phyloP scores from a whole-genome alignment of 2,113 vertebrate genomes.

The Apus apus region DNA sequence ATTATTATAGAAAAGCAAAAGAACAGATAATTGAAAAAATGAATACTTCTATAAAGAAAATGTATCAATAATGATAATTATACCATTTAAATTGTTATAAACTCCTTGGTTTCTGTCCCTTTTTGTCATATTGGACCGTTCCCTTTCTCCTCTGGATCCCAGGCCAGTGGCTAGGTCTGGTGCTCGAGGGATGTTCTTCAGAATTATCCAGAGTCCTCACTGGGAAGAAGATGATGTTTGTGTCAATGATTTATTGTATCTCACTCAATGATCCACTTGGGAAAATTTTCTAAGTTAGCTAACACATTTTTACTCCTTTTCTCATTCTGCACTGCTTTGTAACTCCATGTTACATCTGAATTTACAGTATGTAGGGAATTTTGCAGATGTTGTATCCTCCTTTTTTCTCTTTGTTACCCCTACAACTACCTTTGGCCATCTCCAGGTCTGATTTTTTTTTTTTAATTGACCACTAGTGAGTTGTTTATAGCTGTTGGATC shows the following conservation, averaged over 20 bases:
- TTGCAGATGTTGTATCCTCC: background rate
- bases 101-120: background rate
- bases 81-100: background rate
- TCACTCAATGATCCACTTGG: background rate
- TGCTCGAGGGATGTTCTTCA: background rate
- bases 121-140: background rate
- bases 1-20: background rate
- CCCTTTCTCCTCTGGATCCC: background rate
- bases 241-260: background rate
- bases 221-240: background rate
- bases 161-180: fast-evolving
- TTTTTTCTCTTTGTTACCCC: background rate
- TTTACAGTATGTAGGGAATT: background rate
- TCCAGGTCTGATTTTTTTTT: background rate
- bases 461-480: background rate
- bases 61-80: background rate
- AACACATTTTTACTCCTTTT: background rate
- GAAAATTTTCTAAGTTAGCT: background rate
- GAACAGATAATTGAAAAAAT: background rate
- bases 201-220: background rate
- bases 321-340: background rate
- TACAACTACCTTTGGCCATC: background rate
- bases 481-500: background rate
- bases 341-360: background rate
- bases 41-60: background rate